These are phyloP conservation scores for Heliconius ismenius DNA, from an alignment of 2,888 invertebrate species.

Conservation along the genomic window DNA sequence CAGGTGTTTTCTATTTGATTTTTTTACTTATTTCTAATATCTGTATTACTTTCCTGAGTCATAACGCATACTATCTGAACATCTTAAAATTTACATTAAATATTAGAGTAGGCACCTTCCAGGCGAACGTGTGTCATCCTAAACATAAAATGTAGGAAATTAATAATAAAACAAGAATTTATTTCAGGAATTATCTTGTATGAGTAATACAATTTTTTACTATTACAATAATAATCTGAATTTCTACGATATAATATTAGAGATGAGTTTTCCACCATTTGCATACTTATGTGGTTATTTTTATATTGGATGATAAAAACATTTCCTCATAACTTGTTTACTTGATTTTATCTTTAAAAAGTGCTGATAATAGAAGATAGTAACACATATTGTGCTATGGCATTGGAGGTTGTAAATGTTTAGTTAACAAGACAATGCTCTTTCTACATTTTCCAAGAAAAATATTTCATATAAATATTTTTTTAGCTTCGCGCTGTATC, in stretches of 20 bases:
- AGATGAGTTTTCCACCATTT: neutral
- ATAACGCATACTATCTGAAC: too few relatives aligned
- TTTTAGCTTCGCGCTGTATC: too few relatives aligned
- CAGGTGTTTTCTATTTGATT: too few relatives aligned
- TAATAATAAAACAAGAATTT: too few relatives aligned
- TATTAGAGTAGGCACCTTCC: too few relatives aligned
- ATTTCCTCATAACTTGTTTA: constrained; percentile 6
- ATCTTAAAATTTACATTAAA: too few relatives aligned
- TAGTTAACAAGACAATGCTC: neutral
- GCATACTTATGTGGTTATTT: neutral
- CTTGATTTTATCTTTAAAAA: constrained; percentile 12
- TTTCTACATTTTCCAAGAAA: neutral
- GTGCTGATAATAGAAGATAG: neutral
- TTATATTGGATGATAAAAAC: neutral
- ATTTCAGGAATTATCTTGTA: too few relatives aligned
- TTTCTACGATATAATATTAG: neutral
- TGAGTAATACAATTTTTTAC: neutral
- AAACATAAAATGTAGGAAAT: too few relatives aligned
- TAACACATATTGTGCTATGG: constrained; percentile 2
- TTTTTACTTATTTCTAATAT: too few relatives aligned
- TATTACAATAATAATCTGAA: neutral
- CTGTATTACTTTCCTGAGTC: too few relatives aligned
- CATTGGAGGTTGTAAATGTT: constrained; percentile 3
- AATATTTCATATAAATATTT: neutral
- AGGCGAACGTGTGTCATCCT: too few relatives aligned